Conservation (phyloP, 2,797 vertebrate species). For the Ispidina picta region DNA sequence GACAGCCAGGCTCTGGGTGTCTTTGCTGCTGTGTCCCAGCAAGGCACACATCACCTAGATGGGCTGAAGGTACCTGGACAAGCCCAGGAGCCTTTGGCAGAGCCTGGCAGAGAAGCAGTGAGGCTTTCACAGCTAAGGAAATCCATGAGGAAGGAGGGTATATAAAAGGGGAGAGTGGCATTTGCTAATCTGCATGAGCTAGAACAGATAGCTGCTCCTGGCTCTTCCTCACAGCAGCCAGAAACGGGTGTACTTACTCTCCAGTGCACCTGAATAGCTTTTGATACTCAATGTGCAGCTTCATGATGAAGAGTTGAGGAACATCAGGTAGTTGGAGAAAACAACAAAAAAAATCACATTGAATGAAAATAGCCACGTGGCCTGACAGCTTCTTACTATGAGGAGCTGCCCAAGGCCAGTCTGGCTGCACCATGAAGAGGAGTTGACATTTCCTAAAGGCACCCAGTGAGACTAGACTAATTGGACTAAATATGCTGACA, state of each 20-base stretch:
- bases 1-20: not conserved
- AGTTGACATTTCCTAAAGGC: not conserved
- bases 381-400: accelerated
- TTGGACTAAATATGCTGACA: not conserved
- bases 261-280: not conserved
- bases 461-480: not conserved
- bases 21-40: not conserved
- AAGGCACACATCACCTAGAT: accelerated
- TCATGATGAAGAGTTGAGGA: not conserved
- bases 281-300: not conserved
- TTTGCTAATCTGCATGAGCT: not conserved
- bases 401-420: not conserved
- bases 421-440: not conserved
- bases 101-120: accelerated
- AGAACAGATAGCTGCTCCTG: not conserved
- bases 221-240: not conserved
- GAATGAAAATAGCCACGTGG: not conserved
- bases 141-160: not conserved
- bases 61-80: not conserved
- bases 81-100: not conserved
- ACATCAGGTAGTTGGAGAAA: not conserved
- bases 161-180: too few relatives aligned
- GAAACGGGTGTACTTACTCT: not conserved
- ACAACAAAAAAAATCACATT: not conserved
- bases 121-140: not conserved